Conservation (phyloP, 2,113 vertebrate species). For the Paramisgurnus dabryanus region DNA sequence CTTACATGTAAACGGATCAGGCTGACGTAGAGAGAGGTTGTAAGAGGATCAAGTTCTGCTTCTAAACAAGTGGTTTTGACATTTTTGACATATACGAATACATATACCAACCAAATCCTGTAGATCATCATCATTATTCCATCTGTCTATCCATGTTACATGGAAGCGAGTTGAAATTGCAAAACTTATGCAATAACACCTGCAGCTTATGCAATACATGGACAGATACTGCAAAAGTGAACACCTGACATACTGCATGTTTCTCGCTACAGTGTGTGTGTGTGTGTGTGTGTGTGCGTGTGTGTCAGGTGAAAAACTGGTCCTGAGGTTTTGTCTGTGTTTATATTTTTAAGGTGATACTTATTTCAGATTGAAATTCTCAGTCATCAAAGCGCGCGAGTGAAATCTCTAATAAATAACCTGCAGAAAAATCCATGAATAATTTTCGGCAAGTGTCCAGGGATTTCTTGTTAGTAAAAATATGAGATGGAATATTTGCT, state of each 20-base stretch:
- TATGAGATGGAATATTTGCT: not conserved
- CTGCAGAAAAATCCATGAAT: not conserved
- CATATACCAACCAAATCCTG: not conserved
- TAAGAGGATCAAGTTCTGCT: conserved; percentile 21
- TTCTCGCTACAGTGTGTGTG: conserved; percentile 23
- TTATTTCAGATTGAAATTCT: conserved; percentile 24
- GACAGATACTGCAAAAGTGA: not conserved
- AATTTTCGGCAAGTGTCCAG: conserved; percentile 3
- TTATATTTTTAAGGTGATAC: not conserved
- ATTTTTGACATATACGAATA: not conserved
- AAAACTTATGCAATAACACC: conserved; percentile 8
- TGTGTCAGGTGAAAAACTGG: conserved; percentile 13
- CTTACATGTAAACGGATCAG: conserved; percentile 22
- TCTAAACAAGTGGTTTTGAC: conserved; percentile 7
- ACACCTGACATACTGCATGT: conserved; percentile 19
- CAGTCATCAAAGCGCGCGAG: conserved; percentile 5
- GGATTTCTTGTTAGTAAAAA: not conserved
- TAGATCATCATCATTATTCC: not conserved
- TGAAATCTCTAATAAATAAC: conserved; percentile 10
- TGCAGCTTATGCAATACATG: conserved; percentile 36
- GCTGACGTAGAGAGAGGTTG: conserved; percentile 2
- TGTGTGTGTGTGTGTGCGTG: not conserved
- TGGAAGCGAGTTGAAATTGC: not conserved
- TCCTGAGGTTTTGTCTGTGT: conserved; percentile 19
- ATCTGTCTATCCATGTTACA: not conserved